phyloP scores from a whole-genome alignment of 2,888 invertebrate genomes.

The Perizoma flavofasciatum region DNA sequence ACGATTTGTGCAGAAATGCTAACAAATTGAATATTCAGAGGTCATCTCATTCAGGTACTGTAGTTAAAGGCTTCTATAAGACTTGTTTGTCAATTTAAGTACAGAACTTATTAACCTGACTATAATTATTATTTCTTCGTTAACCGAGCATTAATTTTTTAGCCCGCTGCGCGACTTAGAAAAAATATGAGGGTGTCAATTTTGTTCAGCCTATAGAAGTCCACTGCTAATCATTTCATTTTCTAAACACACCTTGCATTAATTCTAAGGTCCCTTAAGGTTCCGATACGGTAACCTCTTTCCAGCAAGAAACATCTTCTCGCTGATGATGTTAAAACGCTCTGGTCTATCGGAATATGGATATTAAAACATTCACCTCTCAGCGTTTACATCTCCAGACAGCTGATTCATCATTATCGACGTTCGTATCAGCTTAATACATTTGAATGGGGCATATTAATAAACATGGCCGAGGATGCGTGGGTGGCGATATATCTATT shows the following conservation, averaged over 20 bases:
- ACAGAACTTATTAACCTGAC: too few species aligned
- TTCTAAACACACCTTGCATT: too few species aligned
- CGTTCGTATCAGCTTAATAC: slow-evolving; percentile 60
- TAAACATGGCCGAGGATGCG: slow-evolving; percentile 53
- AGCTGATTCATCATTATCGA: slow-evolving; percentile 52
- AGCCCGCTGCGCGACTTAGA: too few species aligned
- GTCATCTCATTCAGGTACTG: slow-evolving; percentile 10
- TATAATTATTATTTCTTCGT: too few species aligned
- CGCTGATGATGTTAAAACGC: too few species aligned
- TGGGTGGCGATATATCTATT: slow-evolving; percentile 60
- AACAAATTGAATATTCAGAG: slow-evolving; percentile 4
- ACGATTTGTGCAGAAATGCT: slow-evolving; percentile 28
- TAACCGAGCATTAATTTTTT: too few species aligned
- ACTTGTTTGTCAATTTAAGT: not conserved
- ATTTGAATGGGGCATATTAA: slow-evolving; percentile 56
- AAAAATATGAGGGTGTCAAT: too few species aligned
- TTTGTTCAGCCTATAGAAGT: too few species aligned
- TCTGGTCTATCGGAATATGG: slow-evolving; percentile 11
- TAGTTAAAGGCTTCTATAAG: not conserved
- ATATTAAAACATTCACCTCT: slow-evolving; percentile 20
- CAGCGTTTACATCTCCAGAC: slow-evolving; percentile 24
- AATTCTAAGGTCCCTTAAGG: too few species aligned
- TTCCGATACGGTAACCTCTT: too few species aligned
- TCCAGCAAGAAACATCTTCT: too few species aligned
- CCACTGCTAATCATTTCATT: too few species aligned